These are phyloP conservation scores for Sapajus apella DNA, from an alignment of 2,113 vertebrate species.

Conservation along the genomic window DNA sequence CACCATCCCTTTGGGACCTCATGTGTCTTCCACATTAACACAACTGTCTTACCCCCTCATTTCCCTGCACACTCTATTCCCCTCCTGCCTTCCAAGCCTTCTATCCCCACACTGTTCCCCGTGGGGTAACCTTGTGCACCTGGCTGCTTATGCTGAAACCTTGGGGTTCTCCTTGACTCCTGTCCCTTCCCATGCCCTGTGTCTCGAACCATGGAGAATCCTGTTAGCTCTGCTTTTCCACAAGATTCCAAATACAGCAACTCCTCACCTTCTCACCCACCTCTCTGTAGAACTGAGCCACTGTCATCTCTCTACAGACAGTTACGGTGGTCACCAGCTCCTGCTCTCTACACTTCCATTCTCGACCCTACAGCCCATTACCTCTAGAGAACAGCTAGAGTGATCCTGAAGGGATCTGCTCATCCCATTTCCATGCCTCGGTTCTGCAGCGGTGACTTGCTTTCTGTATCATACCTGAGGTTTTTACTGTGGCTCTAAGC, in stretches of 20 bases:
- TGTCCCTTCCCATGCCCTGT: background rate
- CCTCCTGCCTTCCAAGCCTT: accelerated
- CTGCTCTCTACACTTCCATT: background rate
- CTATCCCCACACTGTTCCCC: accelerated
- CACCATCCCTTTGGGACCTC: background rate
- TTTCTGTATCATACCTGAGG: background rate
- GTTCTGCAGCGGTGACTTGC: background rate
- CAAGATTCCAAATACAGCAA: accelerated
- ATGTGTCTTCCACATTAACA: background rate
- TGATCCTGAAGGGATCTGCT: background rate
- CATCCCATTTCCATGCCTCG: accelerated
- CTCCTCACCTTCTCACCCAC: background rate
- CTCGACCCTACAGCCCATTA: accelerated
- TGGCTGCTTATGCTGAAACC: background rate
- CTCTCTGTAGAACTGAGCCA: no score
- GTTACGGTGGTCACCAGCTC: accelerated
- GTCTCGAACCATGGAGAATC: accelerated
- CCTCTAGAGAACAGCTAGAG: background rate
- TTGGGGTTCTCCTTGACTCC: background rate
- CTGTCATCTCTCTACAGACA: background rate
- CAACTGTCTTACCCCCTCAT: accelerated
- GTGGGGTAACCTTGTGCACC: accelerated
- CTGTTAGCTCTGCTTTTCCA: background rate
- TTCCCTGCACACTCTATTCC: accelerated
- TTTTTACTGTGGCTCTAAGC: background rate